Evolutionary conservation across 64 coral and sea anemone genomes (phyloP), one percentile per base, ranked within the genome.

Genomic region (Pachyseris speciosa): DNA sequence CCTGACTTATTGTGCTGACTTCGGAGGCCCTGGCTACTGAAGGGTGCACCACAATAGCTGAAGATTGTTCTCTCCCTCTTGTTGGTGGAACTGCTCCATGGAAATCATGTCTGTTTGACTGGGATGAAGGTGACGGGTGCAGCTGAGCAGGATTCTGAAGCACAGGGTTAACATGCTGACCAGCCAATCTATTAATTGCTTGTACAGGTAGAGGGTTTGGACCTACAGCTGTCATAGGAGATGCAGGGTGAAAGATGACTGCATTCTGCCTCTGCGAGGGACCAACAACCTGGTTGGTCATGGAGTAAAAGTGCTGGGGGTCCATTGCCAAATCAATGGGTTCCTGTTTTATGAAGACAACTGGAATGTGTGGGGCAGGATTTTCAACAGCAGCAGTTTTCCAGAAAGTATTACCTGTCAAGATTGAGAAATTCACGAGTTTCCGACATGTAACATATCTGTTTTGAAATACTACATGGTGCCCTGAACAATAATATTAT

Each of bases 301-400:
- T 51, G 27, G 73, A 31, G 30, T 27, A 29, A 50, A 50, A 51
- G 29, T 43, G 17, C 27, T 76, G 24, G 6, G 73, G 13, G 7
- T 28, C 26, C 11, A 13, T 8, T 17, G 49, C 7, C 4, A 19
- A 2, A 7, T 31, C 43, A 50, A 19, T 12, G 11, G 42, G 73
- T 31, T 76, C 73, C 43, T 51, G 43, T 24, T 76, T 76, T 22
- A 76, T 76, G n/a, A 76, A 50, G 44, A 76, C 27, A 11, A 76
- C 44, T 50, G 73, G 73, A 31, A 76, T 76, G 16, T 76, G 73
- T 22, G 43, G 45, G 3, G 24, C 45, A 31, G 73, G 43, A 50
- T 45, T 9, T 32, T 42, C 25, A 16, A 44, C 42, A 76, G 73
- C 10, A 27, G 7, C 25, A 7, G 26, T 19, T 17, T 76, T 42